Evolutionary conservation across 2,797 vertebrate species (phyloP).

Genomic region (Lates japonicus): DNA sequence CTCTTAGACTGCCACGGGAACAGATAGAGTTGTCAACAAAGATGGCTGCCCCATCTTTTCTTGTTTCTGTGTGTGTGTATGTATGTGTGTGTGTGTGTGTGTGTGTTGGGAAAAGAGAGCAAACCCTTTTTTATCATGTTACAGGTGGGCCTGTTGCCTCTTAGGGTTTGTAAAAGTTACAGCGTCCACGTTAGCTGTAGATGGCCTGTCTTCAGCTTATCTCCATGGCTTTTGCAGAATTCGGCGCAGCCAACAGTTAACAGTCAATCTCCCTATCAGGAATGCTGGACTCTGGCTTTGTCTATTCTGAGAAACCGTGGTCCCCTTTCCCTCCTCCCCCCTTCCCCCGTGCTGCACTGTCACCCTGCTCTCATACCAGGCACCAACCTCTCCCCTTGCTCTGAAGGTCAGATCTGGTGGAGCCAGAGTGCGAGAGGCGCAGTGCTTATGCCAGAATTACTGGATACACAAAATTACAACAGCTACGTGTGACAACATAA

Average conservation of each 20-base stretch:
- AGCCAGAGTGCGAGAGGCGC: constrained; percentile 72
- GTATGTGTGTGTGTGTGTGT: background rate
- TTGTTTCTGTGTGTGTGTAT: background rate
- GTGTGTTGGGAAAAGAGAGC: background rate
- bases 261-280: constrained; percentile 73
- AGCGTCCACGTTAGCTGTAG: background rate
- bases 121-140: background rate
- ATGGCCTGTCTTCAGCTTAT: constrained; percentile 30
- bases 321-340: constrained; percentile 60
- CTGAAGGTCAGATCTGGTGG: constrained; percentile 86
- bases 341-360: constrained; percentile 69
- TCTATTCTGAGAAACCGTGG: constrained; percentile 87
- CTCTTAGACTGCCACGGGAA: constrained; percentile 75
- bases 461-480: constrained; percentile 46
- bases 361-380: constrained; percentile 81
- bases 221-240: constrained; percentile 42
- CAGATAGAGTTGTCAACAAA: constrained; percentile 80
- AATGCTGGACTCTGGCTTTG: constrained; percentile 85
- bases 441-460: constrained; percentile 66
- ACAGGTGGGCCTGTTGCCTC: background rate
- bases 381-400: constrained; percentile 81
- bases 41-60: constrained; percentile 63
- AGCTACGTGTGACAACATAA: background rate
- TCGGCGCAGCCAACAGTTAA: constrained; percentile 56
- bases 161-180: background rate